Evolutionary conservation across 2,797 vertebrate genomes (phyloP), one percentile per base, ranked within the genome.

Genomic region (Spea hammondii): DNA sequence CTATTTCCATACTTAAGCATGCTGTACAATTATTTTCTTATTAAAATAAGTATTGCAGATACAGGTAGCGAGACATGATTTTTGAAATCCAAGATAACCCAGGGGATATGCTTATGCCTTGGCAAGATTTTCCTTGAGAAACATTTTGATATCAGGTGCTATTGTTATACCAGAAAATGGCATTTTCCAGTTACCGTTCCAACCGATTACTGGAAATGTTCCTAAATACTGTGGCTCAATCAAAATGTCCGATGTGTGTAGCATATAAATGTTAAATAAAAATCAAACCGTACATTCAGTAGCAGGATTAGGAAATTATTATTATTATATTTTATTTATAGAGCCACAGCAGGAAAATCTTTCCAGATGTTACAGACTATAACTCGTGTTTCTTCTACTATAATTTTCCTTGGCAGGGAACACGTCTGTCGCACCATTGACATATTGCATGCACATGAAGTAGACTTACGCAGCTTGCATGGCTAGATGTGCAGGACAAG

Each of bases 141-240:
- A 17, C 32, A 32, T 32, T 62, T 17, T 17, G 59, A 70, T 70
- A 77, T 77, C 57, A 72, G 70, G 77, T 78, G 62, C 53, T 54
- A 72, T 57, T 72, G 62, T 59, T 67, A 72, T 55, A 59, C 70
- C 10, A 71, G n/a, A 57, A 66, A 78, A 72, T 65, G 46, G 57
- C 50, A 50, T 50, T 78, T 72, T 72, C 77, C 53, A 72, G 54
- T 57, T 45, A 50, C 14, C 14, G 51, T 64, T 79, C 1, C 46
- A 72, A 66, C 51, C 8, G 46, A 57, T 64, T 66, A 50, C 68
- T 78, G 77, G 77, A 78, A 72, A 62, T 49, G 62, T 49, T 78
- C 69, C 46, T 46, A 49, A 79, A 72, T 72, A 67, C 77, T 65
- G 47, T 69, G 71, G 44, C 55, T 54, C 13, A 17, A 17, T 79